phyloP scores from a whole-genome alignment of 2,113 vertebrate genomes.

The Hystrix brachyura region DNA sequence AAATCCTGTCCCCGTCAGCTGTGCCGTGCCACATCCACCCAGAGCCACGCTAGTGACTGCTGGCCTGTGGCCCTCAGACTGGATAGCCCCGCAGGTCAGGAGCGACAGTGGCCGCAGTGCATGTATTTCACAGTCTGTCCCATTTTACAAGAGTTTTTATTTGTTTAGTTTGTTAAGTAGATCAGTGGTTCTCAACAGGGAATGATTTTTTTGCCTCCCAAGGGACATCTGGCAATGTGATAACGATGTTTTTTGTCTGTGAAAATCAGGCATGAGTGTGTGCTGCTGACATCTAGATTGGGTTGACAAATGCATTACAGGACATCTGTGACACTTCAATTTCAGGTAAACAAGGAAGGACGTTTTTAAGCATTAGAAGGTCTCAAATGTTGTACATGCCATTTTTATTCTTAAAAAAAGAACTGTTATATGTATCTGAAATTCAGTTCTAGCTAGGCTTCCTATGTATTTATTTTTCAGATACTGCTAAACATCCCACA shows the following conservation, averaged over 20 bases:
- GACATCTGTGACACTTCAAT: background rate
- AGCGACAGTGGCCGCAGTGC: background rate
- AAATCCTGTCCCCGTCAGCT: background rate
- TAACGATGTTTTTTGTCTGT: background rate
- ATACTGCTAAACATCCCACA: background rate
- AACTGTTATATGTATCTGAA: background rate
- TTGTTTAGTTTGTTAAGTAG: background rate
- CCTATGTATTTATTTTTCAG: background rate
- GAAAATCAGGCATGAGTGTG: background rate
- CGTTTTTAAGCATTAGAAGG: background rate
- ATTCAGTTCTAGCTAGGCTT: background rate
- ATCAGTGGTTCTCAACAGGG: background rate
- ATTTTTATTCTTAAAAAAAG: background rate
- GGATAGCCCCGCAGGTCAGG: background rate
- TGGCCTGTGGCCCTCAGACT: background rate
- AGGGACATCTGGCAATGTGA: background rate
- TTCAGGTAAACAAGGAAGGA: conserved; percentile 14
- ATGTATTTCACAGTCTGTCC: background rate
- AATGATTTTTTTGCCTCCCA: background rate
- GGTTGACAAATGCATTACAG: background rate
- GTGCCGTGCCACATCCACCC: fast-evolving
- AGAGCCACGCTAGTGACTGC: fast-evolving
- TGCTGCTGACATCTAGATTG: background rate
- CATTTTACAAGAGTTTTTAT: background rate
- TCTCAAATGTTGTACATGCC: background rate